phyloP scores from a whole-genome alignment of 2,113 vertebrate genomes.

The Archocentrus centrarchus region DNA sequence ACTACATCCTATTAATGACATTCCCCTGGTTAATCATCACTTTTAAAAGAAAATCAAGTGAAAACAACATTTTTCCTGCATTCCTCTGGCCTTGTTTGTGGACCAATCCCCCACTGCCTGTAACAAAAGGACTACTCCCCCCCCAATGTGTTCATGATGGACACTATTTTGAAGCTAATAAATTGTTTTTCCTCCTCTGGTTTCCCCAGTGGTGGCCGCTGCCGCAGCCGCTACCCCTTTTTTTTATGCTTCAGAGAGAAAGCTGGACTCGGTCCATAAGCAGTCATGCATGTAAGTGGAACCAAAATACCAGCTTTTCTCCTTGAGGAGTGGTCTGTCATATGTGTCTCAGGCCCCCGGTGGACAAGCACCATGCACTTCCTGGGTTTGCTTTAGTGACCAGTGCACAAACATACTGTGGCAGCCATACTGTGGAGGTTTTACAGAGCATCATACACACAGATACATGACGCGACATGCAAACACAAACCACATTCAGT shows the following conservation, averaged over 20 bases:
- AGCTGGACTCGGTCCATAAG: slow-evolving; percentile 47
- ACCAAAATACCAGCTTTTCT: slow-evolving; percentile 31
- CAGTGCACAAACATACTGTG: slow-evolving; percentile 20
- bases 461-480: not conserved
- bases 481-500: not conserved
- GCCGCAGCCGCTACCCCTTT: not conserved
- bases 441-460: not conserved
- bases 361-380: not conserved
- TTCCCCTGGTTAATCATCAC: not conserved
- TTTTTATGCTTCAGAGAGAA: not conserved
- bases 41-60: slow-evolving; percentile 29
- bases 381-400: slow-evolving; percentile 33
- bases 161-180: slow-evolving; percentile 52
- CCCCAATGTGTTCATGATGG: slow-evolving; percentile 27
- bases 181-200: slow-evolving; percentile 38
- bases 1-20: not conserved
- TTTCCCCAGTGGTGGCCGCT: slow-evolving; percentile 21
- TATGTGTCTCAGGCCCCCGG: slow-evolving; percentile 20
- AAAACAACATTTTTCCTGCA: slow-evolving; percentile 17
- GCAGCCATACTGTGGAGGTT: not conserved
- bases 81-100: slow-evolving; percentile 15
- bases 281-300: slow-evolving; percentile 25
- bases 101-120: slow-evolving; percentile 21
- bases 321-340: slow-evolving; percentile 7
- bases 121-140: slow-evolving; percentile 28